Evolutionary conservation across 2,113 vertebrate species (phyloP), one percentile per base, ranked within the genome.

Genomic region (Clarias batrachus): DNA sequence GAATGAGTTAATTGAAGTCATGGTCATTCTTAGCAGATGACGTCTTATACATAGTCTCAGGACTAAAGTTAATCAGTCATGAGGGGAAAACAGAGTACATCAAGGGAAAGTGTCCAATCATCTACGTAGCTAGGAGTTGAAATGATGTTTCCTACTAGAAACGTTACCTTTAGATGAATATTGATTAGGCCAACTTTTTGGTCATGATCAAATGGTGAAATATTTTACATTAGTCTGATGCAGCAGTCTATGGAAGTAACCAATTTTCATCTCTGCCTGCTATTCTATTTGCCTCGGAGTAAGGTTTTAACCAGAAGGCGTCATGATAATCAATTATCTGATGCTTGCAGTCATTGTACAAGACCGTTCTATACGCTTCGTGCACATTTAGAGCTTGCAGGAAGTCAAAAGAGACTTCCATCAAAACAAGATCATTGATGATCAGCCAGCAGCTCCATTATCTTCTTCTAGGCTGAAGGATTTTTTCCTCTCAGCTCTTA

Each of bases 371-470:
- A 76, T 48, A 76, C 13, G 6, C 23, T 56, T 84, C 27, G 41
- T 41, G 30, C 19, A 14, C 19, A 17, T 56, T 56, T 78, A 27
- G 27, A 78, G 74, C 74, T 59, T 37, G 30, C 30, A 37, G 78
- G 78, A 79, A 27, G 54, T 79, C 76, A 9, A 79, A 7, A 80
- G 27, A 37, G 27, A 60, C 30, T 23, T 80, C 33, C 37, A 23
- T 11, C 78, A 60, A 37, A 12, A 2, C 30, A 73, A 62, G 23
- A 84, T 41, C 59, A 74, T 33, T 70, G 23, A 62, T 77, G 60
- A 76, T 76, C 48, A 77, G 37, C 79, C 83, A 88, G 37, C 25
- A 71, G 60, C 62, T 60, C 80, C 57, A 74, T 85, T 81, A 84
- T 17, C 84, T 81, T 71, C 27, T 13, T 80, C 11, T 56, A 57